These are phyloP conservation scores for Tetranychus urticae DNA, from an alignment of 1,140 invertebrate species.

Conservation along the genomic window DNA sequence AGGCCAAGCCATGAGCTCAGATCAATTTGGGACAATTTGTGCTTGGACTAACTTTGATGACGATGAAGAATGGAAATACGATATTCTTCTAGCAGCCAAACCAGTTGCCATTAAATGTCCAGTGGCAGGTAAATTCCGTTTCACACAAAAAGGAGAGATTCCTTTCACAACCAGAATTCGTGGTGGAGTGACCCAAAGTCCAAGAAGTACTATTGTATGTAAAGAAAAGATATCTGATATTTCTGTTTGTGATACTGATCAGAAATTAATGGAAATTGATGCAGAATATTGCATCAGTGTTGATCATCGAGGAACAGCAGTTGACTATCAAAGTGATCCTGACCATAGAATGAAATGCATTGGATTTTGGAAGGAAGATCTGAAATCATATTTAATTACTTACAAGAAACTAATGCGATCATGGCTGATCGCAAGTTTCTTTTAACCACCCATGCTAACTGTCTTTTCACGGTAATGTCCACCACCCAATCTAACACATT, in stretches of 20 bases:
- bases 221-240: constrained; percentile 83
- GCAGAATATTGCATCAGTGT: constrained; percentile 88
- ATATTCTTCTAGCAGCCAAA: constrained; percentile 67
- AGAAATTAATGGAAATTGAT: constrained; percentile 75
- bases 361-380: constrained; percentile 92
- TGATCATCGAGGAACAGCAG: constrained; percentile 68
- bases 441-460: too few species aligned
- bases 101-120: constrained; percentile 80
- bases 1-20: constrained; percentile 59
- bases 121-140: constrained; percentile 83
- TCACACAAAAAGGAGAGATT: constrained; percentile 63
- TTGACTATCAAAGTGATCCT: constrained; percentile 82
- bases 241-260: constrained; percentile 72
- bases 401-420: too few species aligned
- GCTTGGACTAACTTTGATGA: constrained; percentile 78
- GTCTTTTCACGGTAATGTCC: too few species aligned
- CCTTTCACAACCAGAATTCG: constrained; percentile 72
- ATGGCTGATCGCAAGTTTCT: too few species aligned
- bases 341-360: constrained; percentile 94
- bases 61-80: constrained; percentile 59
- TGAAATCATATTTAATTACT: constrained; percentile 86
- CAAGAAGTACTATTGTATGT: constrained; percentile 72
- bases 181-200: constrained; percentile 74
- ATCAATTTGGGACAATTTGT: constrained; percentile 70
- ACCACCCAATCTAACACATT: too few species aligned